Evolutionary conservation across 2,797 vertebrate genomes (phyloP), one percentile per base, ranked within the genome.

Genomic region (Chromobotia macracanthus): DNA sequence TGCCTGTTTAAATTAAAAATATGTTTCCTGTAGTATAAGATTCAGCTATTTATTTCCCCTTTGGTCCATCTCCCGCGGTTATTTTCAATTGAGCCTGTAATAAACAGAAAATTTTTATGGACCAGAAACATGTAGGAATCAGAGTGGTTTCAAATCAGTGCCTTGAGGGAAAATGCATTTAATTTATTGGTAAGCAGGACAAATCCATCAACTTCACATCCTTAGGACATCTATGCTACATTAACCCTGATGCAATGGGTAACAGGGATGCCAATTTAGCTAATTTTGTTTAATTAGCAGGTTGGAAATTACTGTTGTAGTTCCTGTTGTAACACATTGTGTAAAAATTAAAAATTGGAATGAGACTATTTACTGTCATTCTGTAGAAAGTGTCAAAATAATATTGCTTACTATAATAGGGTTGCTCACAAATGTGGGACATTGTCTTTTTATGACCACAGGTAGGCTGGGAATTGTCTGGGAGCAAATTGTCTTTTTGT

Each of bases 11-110:
- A 16, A 84, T 82, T 88, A 90, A 77, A 87, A 90, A 90, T 83
- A 82, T 89, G 86, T 87, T 92, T 92, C 89, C 89, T 91, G 88
- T 88, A 81, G 80, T 85, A 80, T 90, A 88, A 88, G 79, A 90
- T 87, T 89, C 72, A 87, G 82, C 82, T 91, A 90, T 93, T 93
- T 92, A 88, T 89, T 92, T 91, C 91, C 86, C 82, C 85, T 86
- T 89, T 91, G 80, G 88, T 85, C 56, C 72, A 86, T 88, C 88
- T 87, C 87, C 84, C 11, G 85, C 86, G 84, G 85, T 87, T 87
- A 90, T 85, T 89, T 91, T 90, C 88, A 89, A 91, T 91, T 89
- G 87, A 84, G 74, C 83, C 82, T 80, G 85, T 74, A 82, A 90
- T 91, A 93, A 92, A 93, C 91, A 90, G 64, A 67, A 3, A 75